Base-by-base conservation (phyloP, 2,888 invertebrate species). In the Meiosimyza decipiens region DNA sequence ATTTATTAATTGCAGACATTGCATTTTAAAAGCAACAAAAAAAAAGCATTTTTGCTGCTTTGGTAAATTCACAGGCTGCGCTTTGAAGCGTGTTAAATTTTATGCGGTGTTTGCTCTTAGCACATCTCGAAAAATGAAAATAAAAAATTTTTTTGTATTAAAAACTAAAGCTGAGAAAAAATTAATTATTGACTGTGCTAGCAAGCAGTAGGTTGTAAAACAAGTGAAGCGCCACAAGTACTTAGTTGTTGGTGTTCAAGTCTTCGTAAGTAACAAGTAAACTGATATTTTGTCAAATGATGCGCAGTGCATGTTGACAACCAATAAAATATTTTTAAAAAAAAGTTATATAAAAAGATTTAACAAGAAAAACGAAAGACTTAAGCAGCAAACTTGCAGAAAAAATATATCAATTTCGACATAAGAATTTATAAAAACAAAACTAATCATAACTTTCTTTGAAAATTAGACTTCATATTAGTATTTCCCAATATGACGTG, bases 41-140 rank as follows among this genome's bases (percentile, higher is more conserved):
- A 28, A 28, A 4, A 18, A 15, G 6, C 33, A 9, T 54, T 18
- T 55, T 15, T 67, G 7, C 57, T 13, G 13, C 52, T 62, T 40
- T 54, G 16, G 47, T 13, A 47, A 70, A 62, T 82, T 82, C 82
- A 78, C 82, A 82, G 82, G 82, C 82, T 74, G 71, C 72, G 75
- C 79, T 75, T 73, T 81, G 77, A 80, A 79, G 78, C 82, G 81
- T 80, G 79, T 81, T 78, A 71, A 67, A 67, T 49, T 54, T 49
- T 52, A 63, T 62, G 18, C 54, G 62, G 50, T 60, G 62, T 70
- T 62, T 62, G 54, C 22, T 9, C 13, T 51, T 47, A 51, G 40
- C 54, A 54, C 63, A 52, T 54, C 15, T 22, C 54, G 47, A 18
- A 12, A 22, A 22, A 13, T 0, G 3, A 18, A 22, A 64, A 22